Percentiles rank a stretch among this genome's conserved stretches.
phyloP scores from a whole-genome alignment of 2,797 vertebrate species.

The Syngnathus acus region DNA sequence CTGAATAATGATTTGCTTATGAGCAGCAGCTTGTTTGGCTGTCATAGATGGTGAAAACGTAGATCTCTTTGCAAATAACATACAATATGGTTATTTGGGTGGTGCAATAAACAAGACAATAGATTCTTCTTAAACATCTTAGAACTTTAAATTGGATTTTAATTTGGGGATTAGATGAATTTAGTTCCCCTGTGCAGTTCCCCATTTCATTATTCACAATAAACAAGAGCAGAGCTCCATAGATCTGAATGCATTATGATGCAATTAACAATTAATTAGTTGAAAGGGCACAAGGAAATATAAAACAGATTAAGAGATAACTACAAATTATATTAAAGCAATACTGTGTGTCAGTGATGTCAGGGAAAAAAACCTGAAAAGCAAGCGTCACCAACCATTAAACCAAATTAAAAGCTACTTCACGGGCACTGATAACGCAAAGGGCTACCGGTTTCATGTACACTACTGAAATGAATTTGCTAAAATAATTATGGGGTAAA shows the following conservation, averaged over 20 bases:
- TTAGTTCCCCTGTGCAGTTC: neutral
- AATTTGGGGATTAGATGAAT: neutral
- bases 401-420: too few relatives aligned
- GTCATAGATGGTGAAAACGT: neutral
- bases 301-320: too few relatives aligned
- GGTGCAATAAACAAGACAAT: neutral
- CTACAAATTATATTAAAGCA: too few relatives aligned
- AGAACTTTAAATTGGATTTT: neutral
- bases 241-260: neutral
- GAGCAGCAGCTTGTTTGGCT: neutral
- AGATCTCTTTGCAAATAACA: neutral
- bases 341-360: too few relatives aligned
- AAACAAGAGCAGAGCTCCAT: neutral
- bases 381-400: too few relatives aligned
- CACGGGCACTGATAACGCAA: too few relatives aligned
- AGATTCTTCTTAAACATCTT: neutral
- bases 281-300: neutral
- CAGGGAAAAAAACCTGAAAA: too few relatives aligned
- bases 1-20: constrained; percentile 3
- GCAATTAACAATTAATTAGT: too few relatives aligned
- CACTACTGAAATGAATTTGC: too few relatives aligned
- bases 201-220: neutral
- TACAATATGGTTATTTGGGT: neutral
- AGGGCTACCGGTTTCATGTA: too few relatives aligned
- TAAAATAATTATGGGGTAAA: too few relatives aligned